Conservation (phyloP, 2,113 vertebrate species). For the Regulus satrapa region DNA sequence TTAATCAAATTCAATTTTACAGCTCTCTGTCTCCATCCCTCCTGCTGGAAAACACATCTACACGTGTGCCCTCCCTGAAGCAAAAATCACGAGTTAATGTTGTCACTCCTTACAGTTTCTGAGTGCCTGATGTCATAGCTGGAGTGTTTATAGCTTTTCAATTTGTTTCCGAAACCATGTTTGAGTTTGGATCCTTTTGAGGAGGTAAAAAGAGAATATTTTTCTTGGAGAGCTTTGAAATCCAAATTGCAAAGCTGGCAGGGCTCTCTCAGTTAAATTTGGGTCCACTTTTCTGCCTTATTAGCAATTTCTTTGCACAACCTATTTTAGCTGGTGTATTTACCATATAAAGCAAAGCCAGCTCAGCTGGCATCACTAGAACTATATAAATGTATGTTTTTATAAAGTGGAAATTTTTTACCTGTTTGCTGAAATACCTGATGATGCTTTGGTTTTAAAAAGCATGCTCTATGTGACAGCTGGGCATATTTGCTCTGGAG, state of each 20-base stretch:
- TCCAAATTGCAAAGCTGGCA: slow-evolving; percentile 22
- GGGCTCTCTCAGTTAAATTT: neutral
- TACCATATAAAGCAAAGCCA: slow-evolving; percentile 4
- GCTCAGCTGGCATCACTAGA: neutral
- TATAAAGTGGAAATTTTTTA: neutral
- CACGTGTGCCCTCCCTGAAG: neutral
- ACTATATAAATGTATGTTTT: neutral
- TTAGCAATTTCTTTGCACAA: slow-evolving; percentile 16
- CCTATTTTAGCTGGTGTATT: slow-evolving; percentile 10
- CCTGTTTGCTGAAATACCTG: slow-evolving; percentile 17
- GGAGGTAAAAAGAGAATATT: slow-evolving; percentile 32
- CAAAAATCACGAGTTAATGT: neutral
- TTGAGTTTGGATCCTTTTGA: slow-evolving; percentile 15
- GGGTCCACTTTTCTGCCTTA: slow-evolving; percentile 19
- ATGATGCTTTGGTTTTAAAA: neutral
- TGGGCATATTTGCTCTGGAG: slow-evolving; percentile 3
- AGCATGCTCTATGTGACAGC: neutral
- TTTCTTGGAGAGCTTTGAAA: slow-evolving; percentile 48
- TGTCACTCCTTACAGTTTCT: neutral
- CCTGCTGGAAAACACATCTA: neutral
- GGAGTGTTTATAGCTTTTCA: slow-evolving; percentile 19
- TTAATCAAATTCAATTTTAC: neutral
- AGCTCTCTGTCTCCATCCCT: neutral
- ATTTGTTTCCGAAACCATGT: neutral
- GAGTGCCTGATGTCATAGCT: neutral